These are phyloP conservation scores for Drosophila pallidifrons DNA, from an alignment of 1,140 invertebrate genomes.

Conservation along the genomic window DNA sequence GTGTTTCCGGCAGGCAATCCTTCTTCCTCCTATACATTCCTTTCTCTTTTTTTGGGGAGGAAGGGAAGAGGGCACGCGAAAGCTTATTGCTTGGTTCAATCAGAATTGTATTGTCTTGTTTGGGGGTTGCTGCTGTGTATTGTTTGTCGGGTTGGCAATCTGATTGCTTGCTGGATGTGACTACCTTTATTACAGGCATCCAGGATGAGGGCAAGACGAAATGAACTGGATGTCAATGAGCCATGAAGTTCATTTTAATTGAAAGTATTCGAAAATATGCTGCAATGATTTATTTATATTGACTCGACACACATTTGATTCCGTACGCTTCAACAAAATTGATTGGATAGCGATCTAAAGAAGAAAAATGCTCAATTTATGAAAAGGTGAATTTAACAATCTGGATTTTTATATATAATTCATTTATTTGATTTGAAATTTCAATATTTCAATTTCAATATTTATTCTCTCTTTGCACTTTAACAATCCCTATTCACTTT, in stretches of 20 bases:
- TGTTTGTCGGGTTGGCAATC: conserved; percentile 19
- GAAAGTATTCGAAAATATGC: conserved; percentile 32
- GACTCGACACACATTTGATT: neutral
- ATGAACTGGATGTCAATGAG: conserved; percentile 41
- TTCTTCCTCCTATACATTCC: conserved; percentile 44
- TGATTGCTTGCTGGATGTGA: conserved; percentile 30
- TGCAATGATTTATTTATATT: conserved; percentile 1
- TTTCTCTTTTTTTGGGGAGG: conserved; percentile 13
- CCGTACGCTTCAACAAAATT: conserved; percentile 11
- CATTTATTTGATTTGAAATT: no score
- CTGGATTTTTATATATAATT: no score
- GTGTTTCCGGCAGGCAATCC: conserved; percentile 49
- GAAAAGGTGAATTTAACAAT: no score
- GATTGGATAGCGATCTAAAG: no score
- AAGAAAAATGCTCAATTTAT: no score
- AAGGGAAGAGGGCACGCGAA: neutral
- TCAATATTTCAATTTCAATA: no score
- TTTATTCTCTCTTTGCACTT: no score
- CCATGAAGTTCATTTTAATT: conserved; percentile 43
- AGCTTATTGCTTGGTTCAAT: conserved; percentile 48
- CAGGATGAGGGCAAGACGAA: neutral
- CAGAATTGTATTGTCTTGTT: conserved; percentile 53
- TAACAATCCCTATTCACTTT: no score
- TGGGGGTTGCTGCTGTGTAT: conserved; percentile 12
- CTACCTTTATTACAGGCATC: conserved; percentile 29